Evolutionary conservation across 1,140 invertebrate genomes (phyloP).

Genomic region (Caenorhabditis remanei): DNA sequence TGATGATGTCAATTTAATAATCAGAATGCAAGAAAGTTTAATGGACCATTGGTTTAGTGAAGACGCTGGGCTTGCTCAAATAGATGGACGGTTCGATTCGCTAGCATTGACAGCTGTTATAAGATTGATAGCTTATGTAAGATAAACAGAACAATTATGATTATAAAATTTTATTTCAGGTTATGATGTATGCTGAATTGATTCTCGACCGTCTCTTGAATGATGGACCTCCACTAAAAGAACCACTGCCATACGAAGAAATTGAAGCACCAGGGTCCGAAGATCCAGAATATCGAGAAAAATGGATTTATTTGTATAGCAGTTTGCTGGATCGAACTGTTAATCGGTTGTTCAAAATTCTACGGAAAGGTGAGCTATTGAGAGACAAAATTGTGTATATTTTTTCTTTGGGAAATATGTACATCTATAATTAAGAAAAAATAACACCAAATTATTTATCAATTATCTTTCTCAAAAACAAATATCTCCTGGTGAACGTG

Average conservation of each 20-base stretch:
- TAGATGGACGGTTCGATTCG: conserved; percentile 8
- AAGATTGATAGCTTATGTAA: not conserved
- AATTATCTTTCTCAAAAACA: not conserved
- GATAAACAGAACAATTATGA: not conserved
- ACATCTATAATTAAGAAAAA: not conserved
- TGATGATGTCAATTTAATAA: conserved; percentile 15
- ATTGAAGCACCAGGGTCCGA: not conserved
- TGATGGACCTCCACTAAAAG: not conserved
- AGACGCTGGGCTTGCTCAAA: not conserved
- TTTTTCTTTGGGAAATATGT: not conserved
- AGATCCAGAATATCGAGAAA: not conserved
- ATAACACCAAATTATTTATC: not conserved
- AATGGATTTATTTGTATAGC: conserved; percentile 3
- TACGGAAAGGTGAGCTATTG: not conserved
- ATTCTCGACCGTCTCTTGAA: not conserved
- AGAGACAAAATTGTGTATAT: not conserved
- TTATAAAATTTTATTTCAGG: not conserved
- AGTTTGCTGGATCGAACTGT: conserved; percentile 2
- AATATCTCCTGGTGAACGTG: no score
- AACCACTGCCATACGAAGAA: not conserved
- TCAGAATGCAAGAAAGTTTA: conserved; percentile 7
- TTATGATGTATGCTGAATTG: not conserved
- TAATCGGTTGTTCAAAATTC: conserved; percentile 28
- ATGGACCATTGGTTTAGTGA: conserved; percentile 14
- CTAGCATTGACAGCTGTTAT: not conserved